A percentile compares a stretch with the other conserved stretches of the same genome.
Evolutionary conservation across 2,797 vertebrate species (phyloP).

Genomic region (Acanthopagrus latus): DNA sequence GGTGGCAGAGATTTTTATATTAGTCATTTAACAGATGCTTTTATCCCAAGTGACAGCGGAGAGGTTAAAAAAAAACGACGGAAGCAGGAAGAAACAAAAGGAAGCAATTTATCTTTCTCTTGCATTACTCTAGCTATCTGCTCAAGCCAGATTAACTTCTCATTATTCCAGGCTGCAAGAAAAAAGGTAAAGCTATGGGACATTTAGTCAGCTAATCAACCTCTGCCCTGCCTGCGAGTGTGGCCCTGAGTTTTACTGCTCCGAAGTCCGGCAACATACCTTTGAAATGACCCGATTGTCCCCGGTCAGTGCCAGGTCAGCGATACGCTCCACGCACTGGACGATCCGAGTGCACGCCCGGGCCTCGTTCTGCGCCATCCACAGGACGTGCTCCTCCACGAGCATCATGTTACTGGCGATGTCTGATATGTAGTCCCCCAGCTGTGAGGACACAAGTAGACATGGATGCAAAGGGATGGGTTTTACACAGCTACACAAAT

Average conservation of each 20-base stretch:
- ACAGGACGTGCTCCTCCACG: conserved; percentile 91
- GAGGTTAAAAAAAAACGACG: conserved; percentile 30
- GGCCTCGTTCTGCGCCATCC: conserved; percentile 93
- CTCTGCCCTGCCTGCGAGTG: conserved; percentile 31
- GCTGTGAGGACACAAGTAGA: conserved; percentile 72
- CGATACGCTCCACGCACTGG: conserved; percentile 90
- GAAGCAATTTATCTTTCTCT: conserved; percentile 64
- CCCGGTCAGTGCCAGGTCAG: conserved; percentile 84
- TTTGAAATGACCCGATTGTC: conserved; percentile 88
- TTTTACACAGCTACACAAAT: neutral
- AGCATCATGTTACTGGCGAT: conserved; percentile 94
- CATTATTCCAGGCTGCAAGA: conserved; percentile 52
- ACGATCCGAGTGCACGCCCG: conserved; percentile 92
- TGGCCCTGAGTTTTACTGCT: neutral
- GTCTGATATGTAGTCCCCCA: conserved; percentile 89
- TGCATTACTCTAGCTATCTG: conserved; percentile 53
- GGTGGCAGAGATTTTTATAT: conserved; percentile 37
- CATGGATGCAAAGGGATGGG: conserved; percentile 1
- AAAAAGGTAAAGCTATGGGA: conserved; percentile 41
- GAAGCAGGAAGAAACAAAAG: conserved; percentile 60
- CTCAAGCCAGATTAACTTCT: conserved; percentile 63
- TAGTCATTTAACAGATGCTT: conserved; percentile 58
- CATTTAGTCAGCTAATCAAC: conserved; percentile 57
- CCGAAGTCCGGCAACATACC: conserved; percentile 71
- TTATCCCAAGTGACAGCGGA: conserved; percentile 50